These are phyloP conservation scores for Psittacula derbiana DNA, from an alignment of 2,797 vertebrate species.

Conservation along the genomic window DNA sequence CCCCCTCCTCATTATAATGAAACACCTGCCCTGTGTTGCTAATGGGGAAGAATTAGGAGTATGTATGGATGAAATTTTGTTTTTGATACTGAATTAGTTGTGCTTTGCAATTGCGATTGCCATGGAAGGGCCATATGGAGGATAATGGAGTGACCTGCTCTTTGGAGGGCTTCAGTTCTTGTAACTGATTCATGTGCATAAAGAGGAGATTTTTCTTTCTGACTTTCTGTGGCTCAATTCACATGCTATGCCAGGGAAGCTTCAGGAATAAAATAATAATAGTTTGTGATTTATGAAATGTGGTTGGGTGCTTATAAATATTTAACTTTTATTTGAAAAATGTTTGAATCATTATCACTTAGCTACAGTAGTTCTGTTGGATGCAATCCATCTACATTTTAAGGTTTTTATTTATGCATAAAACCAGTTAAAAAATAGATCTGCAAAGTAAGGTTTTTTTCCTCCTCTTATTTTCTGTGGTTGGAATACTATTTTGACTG, in stretches of 20 bases:
- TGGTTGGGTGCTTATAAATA: constrained; percentile 84
- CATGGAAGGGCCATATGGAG: constrained; percentile 67
- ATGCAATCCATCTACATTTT: constrained; percentile 81
- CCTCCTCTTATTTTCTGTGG: constrained; percentile 59
- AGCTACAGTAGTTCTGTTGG: constrained; percentile 82
- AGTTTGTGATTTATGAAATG: constrained; percentile 85
- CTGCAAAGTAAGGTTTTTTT: constrained; percentile 63
- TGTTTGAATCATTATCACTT: constrained; percentile 85
- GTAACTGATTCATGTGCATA: constrained; percentile 75
- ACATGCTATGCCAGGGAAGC: constrained; percentile 76
- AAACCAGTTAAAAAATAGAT: constrained; percentile 77
- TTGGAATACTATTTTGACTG: constrained; percentile 70
- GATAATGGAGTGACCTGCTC: constrained; percentile 60
- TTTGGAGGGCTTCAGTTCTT: constrained; percentile 64
- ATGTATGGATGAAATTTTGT: constrained; percentile 66
- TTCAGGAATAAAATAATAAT: constrained; percentile 84
- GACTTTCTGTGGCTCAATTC: constrained; percentile 74
- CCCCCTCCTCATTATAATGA: constrained; percentile 74
- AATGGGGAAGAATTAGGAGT: constrained; percentile 66
- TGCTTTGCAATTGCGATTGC: constrained; percentile 53
- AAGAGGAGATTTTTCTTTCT: constrained; percentile 74
- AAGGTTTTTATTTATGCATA: constrained; percentile 82
- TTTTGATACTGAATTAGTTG: constrained; percentile 67
- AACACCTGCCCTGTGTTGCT: constrained; percentile 78
- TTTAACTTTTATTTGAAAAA: constrained; percentile 86